phyloP scores from a whole-genome alignment of 2,888 invertebrate genomes.

The Nomada hirtipes region DNA sequence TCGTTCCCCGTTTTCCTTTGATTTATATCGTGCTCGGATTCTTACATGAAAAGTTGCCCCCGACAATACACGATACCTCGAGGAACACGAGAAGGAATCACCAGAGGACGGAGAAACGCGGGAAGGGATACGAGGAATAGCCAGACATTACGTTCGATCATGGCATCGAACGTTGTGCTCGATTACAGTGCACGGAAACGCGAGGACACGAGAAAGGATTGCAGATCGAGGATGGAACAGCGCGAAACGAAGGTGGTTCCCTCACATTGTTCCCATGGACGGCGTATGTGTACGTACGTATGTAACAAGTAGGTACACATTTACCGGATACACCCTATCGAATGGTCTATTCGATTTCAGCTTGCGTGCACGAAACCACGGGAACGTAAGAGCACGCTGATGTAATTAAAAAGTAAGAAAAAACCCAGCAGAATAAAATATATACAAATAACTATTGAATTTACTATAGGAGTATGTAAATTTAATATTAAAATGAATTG shows the following conservation, averaged over 20 bases:
- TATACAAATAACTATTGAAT: too few species aligned
- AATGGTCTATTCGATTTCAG: background rate
- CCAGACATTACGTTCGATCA: background rate
- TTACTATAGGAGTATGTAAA: too few species aligned
- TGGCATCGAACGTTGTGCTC: background rate
- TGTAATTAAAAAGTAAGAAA: background rate
- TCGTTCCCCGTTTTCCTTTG: background rate
- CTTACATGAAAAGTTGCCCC: slow-evolving; percentile 16
- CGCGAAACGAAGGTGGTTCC: background rate
- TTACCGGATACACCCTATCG: background rate
- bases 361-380: background rate
- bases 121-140: slow-evolving; percentile 2
- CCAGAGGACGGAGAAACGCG: background rate
- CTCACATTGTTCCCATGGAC: background rate
- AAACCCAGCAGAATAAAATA: background rate
- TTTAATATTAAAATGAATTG: too few species aligned
- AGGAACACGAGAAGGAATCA: background rate
- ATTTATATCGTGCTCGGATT: slow-evolving; percentile 8
- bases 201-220: background rate
- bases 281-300: too few species aligned
- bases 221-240: background rate
- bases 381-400: too few species aligned
- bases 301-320: background rate
- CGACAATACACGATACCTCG: background rate
- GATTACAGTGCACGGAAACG: slow-evolving; percentile 3